phyloP scores from a whole-genome alignment of 2,797 vertebrate genomes.

The Sebastes melanostomus region DNA sequence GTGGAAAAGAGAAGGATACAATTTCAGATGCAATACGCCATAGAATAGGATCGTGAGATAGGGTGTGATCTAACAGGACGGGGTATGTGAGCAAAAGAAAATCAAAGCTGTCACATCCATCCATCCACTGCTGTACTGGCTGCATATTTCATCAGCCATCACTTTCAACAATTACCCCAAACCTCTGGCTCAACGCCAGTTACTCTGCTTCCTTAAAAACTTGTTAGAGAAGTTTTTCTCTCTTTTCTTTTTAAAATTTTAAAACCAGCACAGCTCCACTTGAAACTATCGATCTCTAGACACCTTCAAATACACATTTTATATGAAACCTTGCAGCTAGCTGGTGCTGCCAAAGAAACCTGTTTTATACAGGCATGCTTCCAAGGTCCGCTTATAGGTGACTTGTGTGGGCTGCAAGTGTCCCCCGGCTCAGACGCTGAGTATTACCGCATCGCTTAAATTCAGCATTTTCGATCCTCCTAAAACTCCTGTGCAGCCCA shows the following conservation, averaged over 20 bases:
- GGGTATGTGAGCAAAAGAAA: neutral
- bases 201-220: neutral
- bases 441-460: constrained; percentile 58
- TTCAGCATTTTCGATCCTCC: constrained; percentile 34
- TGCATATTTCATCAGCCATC: constrained; percentile 3
- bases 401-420: constrained; percentile 57
- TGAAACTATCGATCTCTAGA: constrained; percentile 52
- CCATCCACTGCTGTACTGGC: neutral
- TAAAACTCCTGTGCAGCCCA: constrained; percentile 57
- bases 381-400: constrained; percentile 50
- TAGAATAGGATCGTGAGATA: neutral
- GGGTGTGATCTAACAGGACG: neutral
- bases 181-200: neutral
- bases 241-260: neutral
- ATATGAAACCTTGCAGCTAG: constrained; percentile 43
- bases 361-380: constrained; percentile 48
- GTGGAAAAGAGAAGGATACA: neutral
- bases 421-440: constrained; percentile 56
- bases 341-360: constrained; percentile 56
- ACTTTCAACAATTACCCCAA: neutral
- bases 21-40: neutral
- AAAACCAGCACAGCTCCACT: constrained; percentile 25
- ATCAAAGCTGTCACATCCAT: neutral
- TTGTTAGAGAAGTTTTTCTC: constrained; percentile 13
- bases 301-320: constrained; percentile 47